phyloP scores from a whole-genome alignment of 1,140 invertebrate species.

The Philaenus spumarius region DNA sequence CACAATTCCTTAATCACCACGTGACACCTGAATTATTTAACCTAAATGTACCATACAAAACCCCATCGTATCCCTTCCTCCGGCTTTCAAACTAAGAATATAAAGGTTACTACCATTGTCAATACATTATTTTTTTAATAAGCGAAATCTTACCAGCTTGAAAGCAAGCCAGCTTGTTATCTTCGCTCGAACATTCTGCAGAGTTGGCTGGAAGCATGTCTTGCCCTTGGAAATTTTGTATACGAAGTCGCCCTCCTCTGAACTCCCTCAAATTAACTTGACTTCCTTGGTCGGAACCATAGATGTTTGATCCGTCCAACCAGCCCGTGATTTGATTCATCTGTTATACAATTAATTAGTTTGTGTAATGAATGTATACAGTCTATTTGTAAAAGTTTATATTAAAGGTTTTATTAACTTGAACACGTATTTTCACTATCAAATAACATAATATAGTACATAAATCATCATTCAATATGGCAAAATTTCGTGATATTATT shows the following conservation, averaged over 20 bases:
- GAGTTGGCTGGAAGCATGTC: conserved; percentile 30
- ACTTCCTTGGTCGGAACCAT: conserved; percentile 56
- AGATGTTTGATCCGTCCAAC: conserved; percentile 62
- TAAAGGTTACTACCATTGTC: no score
- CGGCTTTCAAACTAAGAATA: no score
- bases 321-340: conserved; percentile 64
- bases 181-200: conserved; percentile 27
- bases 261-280: conserved; percentile 46
- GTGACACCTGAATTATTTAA: no score
- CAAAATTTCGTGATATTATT: no score
- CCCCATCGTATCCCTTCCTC: no score
- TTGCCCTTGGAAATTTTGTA: conserved; percentile 34
- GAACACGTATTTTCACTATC: no score
- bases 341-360: conserved; percentile 35
- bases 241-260: conserved; percentile 48
- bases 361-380: not conserved
- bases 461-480: no score
- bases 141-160: conserved; percentile 25
- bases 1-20: no score
- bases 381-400: not conserved
- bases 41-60: no score
- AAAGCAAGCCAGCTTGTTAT: conserved; percentile 29
- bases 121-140: no score
- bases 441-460: no score
- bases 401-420: no score